phyloP scores from a whole-genome alignment of 2,797 vertebrate species.

The Hozukius guyotensis region DNA sequence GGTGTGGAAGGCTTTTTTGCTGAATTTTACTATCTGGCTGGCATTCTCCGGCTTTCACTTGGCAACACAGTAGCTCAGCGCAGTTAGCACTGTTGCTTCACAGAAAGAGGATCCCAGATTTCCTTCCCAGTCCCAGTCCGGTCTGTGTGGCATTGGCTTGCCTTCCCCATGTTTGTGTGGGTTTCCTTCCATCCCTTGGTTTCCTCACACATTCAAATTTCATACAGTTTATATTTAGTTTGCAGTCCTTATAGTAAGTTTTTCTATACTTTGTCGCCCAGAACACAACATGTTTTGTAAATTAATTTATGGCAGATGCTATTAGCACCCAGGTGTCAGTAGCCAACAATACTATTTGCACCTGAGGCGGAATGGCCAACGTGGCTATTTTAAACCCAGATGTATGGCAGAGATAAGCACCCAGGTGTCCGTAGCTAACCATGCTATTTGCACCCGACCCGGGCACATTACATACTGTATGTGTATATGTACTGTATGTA shows the following conservation, averaged over 20 bases:
- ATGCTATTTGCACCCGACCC: no score
- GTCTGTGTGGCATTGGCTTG: neutral
- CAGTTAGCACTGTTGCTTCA: slow-evolving; percentile 20
- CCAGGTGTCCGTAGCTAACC: no score
- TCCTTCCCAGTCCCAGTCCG: neutral
- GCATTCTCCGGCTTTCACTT: slow-evolving; percentile 19
- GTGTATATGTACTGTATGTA: no score
- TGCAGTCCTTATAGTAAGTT: neutral
- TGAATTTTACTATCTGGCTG: slow-evolving; percentile 42
- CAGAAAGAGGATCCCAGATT: slow-evolving; percentile 18
- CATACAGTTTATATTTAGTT: neutral
- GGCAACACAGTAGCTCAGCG: slow-evolving; percentile 20
- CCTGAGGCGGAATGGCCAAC: no score
- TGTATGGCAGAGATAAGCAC: no score
- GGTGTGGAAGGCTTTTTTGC: slow-evolving; percentile 29
- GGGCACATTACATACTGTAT: no score
- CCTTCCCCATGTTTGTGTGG: neutral
- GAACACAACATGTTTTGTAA: neutral
- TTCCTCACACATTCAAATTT: neutral
- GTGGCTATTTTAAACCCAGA: no score
- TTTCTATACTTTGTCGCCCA: neutral
- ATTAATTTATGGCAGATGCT: neutral
- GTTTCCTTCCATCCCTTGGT: neutral
- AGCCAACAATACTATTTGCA: no score
- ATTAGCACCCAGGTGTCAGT: no score